phyloP scores from a whole-genome alignment of 2,888 invertebrate species.

The Heliconius erato region DNA sequence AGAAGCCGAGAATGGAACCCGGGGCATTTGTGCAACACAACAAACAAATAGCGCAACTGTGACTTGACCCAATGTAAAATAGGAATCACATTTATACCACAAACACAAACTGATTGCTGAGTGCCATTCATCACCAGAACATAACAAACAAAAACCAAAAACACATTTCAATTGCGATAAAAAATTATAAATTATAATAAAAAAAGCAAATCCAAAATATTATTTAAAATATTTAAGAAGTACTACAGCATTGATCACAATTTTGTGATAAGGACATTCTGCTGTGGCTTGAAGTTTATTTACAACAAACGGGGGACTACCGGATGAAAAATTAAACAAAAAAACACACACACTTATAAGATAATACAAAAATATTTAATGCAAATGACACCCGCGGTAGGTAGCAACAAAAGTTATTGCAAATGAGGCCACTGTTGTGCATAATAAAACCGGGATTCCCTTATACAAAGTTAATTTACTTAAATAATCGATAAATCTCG shows the following conservation, averaged over 20 bases:
- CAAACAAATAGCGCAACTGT: too few relatives aligned
- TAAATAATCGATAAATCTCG: constrained; percentile 69
- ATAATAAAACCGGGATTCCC: constrained; percentile 39
- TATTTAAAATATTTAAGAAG: neutral
- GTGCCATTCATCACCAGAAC: neutral
- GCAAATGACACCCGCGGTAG: constrained; percentile 24
- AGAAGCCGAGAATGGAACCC: too few relatives aligned
- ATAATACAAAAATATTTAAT: constrained; percentile 8
- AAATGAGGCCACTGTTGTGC: constrained; percentile 26
- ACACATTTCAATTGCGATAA: neutral
- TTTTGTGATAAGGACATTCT: neutral
- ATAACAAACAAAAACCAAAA: neutral
- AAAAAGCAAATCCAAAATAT: neutral
- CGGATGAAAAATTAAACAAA: neutral
- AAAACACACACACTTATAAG: neutral
- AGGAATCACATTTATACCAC: too few relatives aligned
- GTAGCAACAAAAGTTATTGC: constrained; percentile 21
- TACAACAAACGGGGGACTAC: neutral
- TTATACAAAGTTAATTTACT: constrained; percentile 56
- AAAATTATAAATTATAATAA: neutral
- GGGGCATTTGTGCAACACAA: too few relatives aligned
- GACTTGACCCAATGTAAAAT: too few relatives aligned
- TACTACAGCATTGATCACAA: neutral
- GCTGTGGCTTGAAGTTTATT: neutral
- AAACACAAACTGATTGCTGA: neutral